phyloP scores from a whole-genome alignment of 2,113 vertebrate species.

The Ancistrus triradiatus region DNA sequence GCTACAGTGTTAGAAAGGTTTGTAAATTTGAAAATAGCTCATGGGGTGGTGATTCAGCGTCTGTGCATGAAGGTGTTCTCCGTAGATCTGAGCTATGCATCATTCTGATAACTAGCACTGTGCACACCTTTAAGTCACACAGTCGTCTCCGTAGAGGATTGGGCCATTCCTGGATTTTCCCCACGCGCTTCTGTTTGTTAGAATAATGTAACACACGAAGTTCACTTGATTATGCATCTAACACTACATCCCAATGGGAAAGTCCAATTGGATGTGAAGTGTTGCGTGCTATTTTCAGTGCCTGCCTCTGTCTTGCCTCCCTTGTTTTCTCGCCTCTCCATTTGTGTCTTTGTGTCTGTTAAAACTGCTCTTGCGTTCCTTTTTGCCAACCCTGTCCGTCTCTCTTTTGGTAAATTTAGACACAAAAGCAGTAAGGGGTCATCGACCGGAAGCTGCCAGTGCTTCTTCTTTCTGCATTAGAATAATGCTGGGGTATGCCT shows the following conservation, averaged over 20 bases:
- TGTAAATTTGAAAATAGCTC: no score
- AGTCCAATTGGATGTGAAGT: neutral
- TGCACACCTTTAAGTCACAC: conserved; percentile 1
- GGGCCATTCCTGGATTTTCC: neutral
- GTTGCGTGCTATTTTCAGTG: neutral
- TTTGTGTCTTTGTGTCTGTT: conserved; percentile 37
- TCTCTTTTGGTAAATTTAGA: conserved; percentile 72
- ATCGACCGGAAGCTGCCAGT: conserved; percentile 67
- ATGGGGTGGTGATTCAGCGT: neutral
- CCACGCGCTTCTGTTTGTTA: neutral
- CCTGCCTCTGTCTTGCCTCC: conserved; percentile 18
- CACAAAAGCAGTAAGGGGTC: conserved; percentile 63
- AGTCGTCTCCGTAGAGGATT: neutral
- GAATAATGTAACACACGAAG: no score
- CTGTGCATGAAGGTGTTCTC: no score
- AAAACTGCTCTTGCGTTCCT: conserved; percentile 46
- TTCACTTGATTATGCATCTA: no score
- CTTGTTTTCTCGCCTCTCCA: conserved; percentile 12
- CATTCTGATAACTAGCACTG: conserved; percentile 27
- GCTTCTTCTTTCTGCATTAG: conserved; percentile 71
- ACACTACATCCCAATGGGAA: neutral
- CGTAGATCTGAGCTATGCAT: conserved; percentile 10
- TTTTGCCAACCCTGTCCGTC: conserved; percentile 55
- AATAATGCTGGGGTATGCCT: conserved; percentile 51
- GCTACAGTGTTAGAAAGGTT: no score